Evolutionary conservation across 2,797 vertebrate genomes (phyloP), one percentile per base, ranked within the genome.

Genomic region (Pseudochaenichthys georgianus): DNA sequence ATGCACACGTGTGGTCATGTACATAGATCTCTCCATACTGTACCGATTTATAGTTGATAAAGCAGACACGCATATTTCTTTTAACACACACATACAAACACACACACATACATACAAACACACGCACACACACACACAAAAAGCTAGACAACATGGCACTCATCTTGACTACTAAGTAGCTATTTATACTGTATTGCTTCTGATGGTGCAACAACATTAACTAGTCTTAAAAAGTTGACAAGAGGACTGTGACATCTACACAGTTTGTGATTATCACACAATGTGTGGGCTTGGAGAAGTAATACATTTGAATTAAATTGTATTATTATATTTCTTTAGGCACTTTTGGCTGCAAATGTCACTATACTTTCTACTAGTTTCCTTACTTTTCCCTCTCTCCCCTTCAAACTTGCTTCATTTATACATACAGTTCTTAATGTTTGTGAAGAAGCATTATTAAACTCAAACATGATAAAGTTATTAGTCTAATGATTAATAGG

Each of bases 161-260:
- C 71, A 76, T 70, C 64, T 64, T 64, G 64, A 81, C 66, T 61
- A 58, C 45, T 67, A 80, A 81, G 69, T 34, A 75, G 72, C 64
- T 65, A 45, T 70, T 69, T 45, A 60, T 64, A 65, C 63, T 81
- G 64, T 19, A 61, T 48, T 57, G 50, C 63, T 31, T 75, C 52
- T 64, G 61, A 23, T 54, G 53, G 70, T 57, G 31, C 12, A 62
- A 28, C 68, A 55, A 50, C 23, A 60, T 62, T 34, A 10, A 61
- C 46, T 38, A 43, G n/a, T 63, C 42, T 54, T 28, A 21, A 23
- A 76, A 13, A 65, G 70, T 23, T 31, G 57, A 48, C 21, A 47
- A 53, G 48, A 28, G 53, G 66, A 61, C 54, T 54, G 28, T 19
- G 48, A 70, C 64, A 62, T 28, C 65, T 75, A 41, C 8, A 23